Percentiles rank a stretch among this genome's conserved stretches.
These are phyloP conservation scores for Meloidogyne hapla DNA, from an alignment of 1,140 invertebrate species.

Conservation along the genomic window DNA sequence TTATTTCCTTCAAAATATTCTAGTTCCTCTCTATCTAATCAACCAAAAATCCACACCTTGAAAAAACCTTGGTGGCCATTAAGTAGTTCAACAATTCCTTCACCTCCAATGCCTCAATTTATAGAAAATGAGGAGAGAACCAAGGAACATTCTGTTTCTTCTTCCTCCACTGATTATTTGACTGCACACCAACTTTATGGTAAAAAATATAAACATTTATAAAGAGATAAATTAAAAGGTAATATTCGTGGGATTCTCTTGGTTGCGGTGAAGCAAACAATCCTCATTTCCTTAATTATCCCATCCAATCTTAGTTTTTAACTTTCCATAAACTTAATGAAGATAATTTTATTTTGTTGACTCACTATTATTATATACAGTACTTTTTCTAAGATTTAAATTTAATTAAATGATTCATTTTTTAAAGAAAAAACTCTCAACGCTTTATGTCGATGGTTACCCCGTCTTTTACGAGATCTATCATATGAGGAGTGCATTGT, in stretches of 20 bases:
- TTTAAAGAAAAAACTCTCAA: slow-evolving; percentile 60
- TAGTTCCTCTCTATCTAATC: background rate
- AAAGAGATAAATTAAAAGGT: too few species aligned
- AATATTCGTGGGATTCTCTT: too few species aligned
- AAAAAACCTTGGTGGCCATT: slow-evolving; percentile 5
- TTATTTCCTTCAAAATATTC: background rate
- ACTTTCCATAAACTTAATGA: too few species aligned
- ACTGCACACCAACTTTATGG: background rate
- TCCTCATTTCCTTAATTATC: too few species aligned
- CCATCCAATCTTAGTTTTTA: too few species aligned
- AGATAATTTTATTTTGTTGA: too few species aligned
- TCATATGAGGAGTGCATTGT: slow-evolving; percentile 54
- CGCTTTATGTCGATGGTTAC: slow-evolving; percentile 58
- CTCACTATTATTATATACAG: too few species aligned
- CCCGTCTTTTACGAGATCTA: slow-evolving; percentile 54
- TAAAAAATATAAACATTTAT: background rate
- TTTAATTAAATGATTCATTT: slow-evolving; percentile 34
- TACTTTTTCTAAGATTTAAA: background rate
- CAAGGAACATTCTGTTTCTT: background rate
- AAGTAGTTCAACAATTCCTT: background rate
- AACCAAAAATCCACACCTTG: background rate
- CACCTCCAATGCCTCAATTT: background rate
- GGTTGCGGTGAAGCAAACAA: too few species aligned
- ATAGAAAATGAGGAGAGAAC: background rate
- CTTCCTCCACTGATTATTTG: background rate